Conservation (phyloP, 2,888 invertebrate species). For the Nymphalis c-album region DNA sequence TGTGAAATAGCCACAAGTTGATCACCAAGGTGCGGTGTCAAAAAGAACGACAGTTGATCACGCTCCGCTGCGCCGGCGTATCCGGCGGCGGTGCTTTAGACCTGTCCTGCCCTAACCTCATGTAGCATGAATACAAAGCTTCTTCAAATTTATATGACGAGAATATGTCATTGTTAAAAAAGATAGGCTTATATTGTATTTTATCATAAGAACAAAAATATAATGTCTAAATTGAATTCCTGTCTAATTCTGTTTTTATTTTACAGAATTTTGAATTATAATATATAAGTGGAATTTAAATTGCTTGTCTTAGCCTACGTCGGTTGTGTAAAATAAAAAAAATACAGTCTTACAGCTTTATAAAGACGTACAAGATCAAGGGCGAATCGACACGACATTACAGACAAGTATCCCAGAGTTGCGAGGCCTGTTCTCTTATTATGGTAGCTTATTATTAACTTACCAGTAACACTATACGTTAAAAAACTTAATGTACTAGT, state of each 20-base stretch:
- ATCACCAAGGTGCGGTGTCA: slow-evolving; percentile 43
- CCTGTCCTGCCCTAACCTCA: slow-evolving; percentile 36
- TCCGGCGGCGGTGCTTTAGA: slow-evolving; percentile 52
- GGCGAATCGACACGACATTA: slow-evolving; percentile 15
- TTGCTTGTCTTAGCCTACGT: background rate
- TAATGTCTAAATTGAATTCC: background rate
- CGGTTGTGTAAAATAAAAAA: background rate
- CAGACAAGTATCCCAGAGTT: slow-evolving; percentile 19
- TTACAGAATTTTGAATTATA: background rate
- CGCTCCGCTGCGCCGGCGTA: slow-evolving; percentile 59
- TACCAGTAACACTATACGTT: slow-evolving; percentile 18
- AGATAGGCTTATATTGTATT: no score
- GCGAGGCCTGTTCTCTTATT: slow-evolving; percentile 29
- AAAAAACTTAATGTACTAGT: slow-evolving; percentile 33
- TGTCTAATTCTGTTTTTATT: background rate
- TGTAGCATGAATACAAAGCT: slow-evolving; percentile 41
- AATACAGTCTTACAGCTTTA: background rate
- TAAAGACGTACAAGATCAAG: slow-evolving; percentile 15
- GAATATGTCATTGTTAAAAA: slow-evolving; percentile 19
- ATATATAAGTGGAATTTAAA: background rate
- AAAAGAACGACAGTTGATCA: slow-evolving; percentile 55
- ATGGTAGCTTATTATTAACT: slow-evolving; percentile 33
- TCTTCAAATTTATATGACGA: slow-evolving; percentile 26
- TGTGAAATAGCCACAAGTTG: slow-evolving; percentile 12
- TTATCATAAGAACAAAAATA: background rate